Conservation (phyloP, 1,140 invertebrate genomes). For the Octopus sinensis region DNA sequence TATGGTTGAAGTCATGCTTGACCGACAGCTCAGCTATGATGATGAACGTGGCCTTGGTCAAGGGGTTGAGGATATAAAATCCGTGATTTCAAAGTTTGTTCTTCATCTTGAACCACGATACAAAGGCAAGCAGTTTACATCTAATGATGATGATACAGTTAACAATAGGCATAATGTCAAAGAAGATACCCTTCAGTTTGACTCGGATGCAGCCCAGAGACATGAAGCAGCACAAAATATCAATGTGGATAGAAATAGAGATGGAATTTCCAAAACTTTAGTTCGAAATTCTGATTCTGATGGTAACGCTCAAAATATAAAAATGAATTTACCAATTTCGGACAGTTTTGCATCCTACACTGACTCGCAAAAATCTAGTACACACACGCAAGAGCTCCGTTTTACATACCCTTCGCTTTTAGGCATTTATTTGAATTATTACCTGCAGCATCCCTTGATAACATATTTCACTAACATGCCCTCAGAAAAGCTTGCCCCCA, state of each 20-base stretch:
- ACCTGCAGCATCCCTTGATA: conserved; percentile 39
- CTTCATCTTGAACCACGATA: conserved; percentile 38
- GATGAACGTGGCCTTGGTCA: conserved; percentile 91
- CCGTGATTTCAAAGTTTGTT: conserved; percentile 38
- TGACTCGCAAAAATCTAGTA: not conserved
- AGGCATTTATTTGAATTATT: conserved; percentile 33
- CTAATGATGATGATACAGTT: no score
- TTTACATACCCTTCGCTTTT: conserved; percentile 40
- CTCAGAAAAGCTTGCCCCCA: conserved; percentile 33
- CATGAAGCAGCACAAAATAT: no score
- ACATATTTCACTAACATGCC: conserved; percentile 37
- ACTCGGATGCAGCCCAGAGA: no score
- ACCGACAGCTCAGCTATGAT: conserved; percentile 85
- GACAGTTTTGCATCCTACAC: no score
- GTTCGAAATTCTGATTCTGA: no score
- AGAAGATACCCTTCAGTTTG: not conserved
- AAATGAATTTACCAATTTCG: no score
- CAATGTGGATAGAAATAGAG: no score
- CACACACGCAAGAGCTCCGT: not conserved
- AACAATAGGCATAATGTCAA: no score
- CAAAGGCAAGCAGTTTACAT: no score
- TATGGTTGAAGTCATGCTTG: conserved; percentile 90
- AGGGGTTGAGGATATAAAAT: conserved; percentile 79
- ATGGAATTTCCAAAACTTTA: no score
- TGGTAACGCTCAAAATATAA: no score